Percentiles rank a stretch among this genome's conserved stretches.
These are phyloP conservation scores for Pachydiplax longipennis DNA, from an alignment of 2,888 invertebrate species.

Conservation along the genomic window DNA sequence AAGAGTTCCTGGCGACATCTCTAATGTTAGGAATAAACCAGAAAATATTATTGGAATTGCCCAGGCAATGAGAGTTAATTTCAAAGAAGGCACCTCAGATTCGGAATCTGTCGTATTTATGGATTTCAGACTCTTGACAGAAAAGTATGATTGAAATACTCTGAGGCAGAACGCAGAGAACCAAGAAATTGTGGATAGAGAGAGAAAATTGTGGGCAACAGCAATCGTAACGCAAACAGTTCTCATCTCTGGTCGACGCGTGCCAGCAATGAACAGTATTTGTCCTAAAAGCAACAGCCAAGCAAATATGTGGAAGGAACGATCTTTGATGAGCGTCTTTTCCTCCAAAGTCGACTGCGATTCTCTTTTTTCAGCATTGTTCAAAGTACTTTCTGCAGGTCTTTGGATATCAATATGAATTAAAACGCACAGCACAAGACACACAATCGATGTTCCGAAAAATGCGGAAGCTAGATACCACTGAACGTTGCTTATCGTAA, in stretches of 20 bases:
- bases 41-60: slow-evolving; percentile 15
- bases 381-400: not conserved
- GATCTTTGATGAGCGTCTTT: not conserved
- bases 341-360: not conserved
- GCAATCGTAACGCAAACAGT: slow-evolving; percentile 8
- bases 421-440: slow-evolving; percentile 13
- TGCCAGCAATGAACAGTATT: not conserved
- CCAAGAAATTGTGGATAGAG: slow-evolving; percentile 38
- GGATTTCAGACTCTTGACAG: not conserved
- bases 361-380: not conserved
- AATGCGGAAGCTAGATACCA: slow-evolving; percentile 39
- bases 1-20: not conserved
- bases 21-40: not conserved
- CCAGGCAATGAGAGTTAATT: slow-evolving; percentile 17
- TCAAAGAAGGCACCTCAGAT: not conserved
- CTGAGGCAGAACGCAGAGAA: slow-evolving; percentile 26
- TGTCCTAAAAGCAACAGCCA: slow-evolving; percentile 41
- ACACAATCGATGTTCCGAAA: not conserved
- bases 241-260: not conserved
- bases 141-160: slow-evolving; percentile 16
- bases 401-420: not conserved
- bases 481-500: slow-evolving; percentile 34
- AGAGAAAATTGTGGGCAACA: slow-evolving; percentile 24
- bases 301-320: not conserved
- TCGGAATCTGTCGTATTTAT: not conserved